These are phyloP conservation scores for Drosophila sechellia DNA, from an alignment of 1,140 invertebrate genomes.

Conservation along the genomic window DNA sequence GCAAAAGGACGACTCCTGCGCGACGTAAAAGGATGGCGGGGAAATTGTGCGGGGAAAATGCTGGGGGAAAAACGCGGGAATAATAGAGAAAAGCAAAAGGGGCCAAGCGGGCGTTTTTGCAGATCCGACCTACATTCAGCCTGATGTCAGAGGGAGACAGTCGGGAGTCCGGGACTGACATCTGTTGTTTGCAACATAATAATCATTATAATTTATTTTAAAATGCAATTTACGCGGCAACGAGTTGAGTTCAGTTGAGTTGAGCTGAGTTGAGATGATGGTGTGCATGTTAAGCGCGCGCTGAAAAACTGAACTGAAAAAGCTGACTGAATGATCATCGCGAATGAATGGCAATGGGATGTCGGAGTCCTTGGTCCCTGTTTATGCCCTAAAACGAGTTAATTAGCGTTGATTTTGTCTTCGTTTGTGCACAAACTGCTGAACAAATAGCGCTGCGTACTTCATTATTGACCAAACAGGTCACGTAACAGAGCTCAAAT, in stretches of 20 bases:
- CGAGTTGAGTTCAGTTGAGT: constrained; percentile 40
- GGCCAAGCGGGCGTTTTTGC: constrained; percentile 9
- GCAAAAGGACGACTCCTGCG: constrained; percentile 27
- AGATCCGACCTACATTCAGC: constrained; percentile 44
- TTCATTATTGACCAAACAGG: constrained; percentile 74
- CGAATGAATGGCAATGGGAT: constrained; percentile 37
- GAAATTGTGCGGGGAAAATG: background rate
- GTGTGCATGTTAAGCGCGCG: constrained; percentile 60
- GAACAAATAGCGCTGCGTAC: constrained; percentile 67
- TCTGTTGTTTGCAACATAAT: constrained; percentile 81
- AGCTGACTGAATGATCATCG: constrained; percentile 34
- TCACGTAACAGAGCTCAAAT: constrained; percentile 72
- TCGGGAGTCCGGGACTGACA: constrained; percentile 56
- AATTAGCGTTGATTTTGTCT: constrained; percentile 79
- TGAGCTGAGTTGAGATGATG: constrained; percentile 51
- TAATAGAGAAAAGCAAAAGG: background rate
- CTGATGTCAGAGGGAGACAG: constrained; percentile 32
- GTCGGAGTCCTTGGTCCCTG: constrained; percentile 29
- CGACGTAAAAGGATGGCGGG: constrained; percentile 36
- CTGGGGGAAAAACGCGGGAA: background rate
- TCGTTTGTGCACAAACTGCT: constrained; percentile 70
- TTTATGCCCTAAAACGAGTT: constrained; percentile 63
- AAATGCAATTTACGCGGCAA: constrained; percentile 76
- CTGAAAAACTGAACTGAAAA: constrained; percentile 4
- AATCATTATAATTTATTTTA: constrained; percentile 83